Evolutionary conservation across 2,797 vertebrate species (phyloP).

Genomic region (Kryptopterus vitreolus): DNA sequence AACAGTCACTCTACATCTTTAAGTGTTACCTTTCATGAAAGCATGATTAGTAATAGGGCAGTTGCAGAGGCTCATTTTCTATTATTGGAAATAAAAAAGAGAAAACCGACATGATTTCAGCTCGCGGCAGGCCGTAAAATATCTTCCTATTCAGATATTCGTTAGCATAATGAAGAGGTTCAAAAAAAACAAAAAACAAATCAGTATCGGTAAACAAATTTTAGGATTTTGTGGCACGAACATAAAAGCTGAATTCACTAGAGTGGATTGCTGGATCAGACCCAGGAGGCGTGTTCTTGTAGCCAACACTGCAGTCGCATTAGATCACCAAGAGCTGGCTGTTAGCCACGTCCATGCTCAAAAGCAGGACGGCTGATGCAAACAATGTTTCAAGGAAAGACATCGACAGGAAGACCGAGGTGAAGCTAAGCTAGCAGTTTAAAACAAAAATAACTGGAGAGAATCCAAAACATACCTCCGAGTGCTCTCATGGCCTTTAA

Average conservation of each 20-base stretch:
- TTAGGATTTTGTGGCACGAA: neutral
- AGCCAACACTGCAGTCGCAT: constrained; percentile 32
- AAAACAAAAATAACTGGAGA: no score
- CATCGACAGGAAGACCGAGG: neutral
- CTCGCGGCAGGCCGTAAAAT: neutral
- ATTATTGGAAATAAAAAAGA: neutral
- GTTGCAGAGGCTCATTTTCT: neutral
- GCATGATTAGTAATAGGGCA: neutral
- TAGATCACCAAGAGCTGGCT: constrained; percentile 12
- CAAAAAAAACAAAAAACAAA: neutral
- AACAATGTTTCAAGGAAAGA: constrained; percentile 2
- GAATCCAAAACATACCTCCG: constrained; percentile 2
- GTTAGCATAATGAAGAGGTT: constrained; percentile 4
- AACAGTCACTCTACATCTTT: no score
- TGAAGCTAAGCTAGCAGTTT: no score
- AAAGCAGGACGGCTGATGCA: neutral
- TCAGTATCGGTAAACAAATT: constrained; percentile 13
- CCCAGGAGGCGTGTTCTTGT: neutral
- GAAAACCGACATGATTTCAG: neutral
- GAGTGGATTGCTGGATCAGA: constrained; percentile 23
- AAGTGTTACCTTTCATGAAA: neutral
- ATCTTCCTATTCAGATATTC: neutral
- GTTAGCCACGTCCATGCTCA: constrained; percentile 3
- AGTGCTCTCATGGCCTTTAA: constrained; percentile 1
- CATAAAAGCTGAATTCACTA: constrained; percentile 2